These are phyloP conservation scores for Lophotis ruficrista DNA, from an alignment of 2,113 vertebrate genomes.

Conservation along the genomic window DNA sequence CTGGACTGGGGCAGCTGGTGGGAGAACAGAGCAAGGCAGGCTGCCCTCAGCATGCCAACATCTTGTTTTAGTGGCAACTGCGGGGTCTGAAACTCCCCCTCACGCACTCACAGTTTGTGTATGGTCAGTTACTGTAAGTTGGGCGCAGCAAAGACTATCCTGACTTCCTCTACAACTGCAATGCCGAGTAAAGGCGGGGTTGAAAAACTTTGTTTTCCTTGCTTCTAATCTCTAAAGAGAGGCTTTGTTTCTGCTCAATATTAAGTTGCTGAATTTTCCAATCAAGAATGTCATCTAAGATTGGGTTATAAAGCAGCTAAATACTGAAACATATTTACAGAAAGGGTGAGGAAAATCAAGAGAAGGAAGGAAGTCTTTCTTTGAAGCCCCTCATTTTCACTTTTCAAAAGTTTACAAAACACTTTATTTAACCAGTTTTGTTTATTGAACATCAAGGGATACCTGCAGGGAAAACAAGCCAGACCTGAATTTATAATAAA, in stretches of 20 bases:
- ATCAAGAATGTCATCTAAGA: not conserved
- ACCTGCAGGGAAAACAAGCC: not conserved
- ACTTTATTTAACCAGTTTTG: not conserved
- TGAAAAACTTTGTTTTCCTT: not conserved
- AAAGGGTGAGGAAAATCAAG: not conserved
- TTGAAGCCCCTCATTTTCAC: not conserved
- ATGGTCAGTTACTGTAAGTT: not conserved
- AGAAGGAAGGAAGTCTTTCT: not conserved
- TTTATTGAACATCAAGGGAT: not conserved
- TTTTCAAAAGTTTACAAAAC: not conserved
- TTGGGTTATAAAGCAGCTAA: not conserved
- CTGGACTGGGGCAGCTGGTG: not conserved
- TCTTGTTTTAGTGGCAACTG: not conserved
- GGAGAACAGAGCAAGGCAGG: not conserved
- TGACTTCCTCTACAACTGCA: not conserved
- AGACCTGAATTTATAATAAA: not conserved
- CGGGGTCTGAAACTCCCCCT: not conserved
- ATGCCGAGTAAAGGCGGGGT: not conserved
- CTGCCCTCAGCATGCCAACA: not conserved
- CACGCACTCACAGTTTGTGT: accelerated
- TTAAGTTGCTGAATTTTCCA: not conserved
- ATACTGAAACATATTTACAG: not conserved
- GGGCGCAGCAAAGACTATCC: not conserved
- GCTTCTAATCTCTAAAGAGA: not conserved
- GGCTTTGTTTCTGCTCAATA: not conserved